phyloP scores from a whole-genome alignment of 2,797 vertebrate species.

The Ptychobarbus kaznakovi region DNA sequence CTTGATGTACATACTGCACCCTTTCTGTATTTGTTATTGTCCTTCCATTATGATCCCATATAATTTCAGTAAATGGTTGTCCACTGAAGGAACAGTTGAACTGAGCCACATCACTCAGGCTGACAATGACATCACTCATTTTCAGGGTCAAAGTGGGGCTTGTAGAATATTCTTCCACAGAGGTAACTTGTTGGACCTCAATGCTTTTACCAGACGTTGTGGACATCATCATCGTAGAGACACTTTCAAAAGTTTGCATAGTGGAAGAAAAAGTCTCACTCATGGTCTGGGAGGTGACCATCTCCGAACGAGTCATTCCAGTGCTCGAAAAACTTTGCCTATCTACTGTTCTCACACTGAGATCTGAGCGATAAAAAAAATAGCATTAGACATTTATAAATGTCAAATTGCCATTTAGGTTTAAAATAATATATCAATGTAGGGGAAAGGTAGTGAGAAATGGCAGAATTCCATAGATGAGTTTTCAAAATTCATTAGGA shows the following conservation, averaged over 20 bases:
- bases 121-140: conserved; percentile 82
- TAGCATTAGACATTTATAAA: conserved; percentile 73
- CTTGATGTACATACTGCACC: conserved; percentile 77
- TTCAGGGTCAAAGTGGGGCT: conserved; percentile 79
- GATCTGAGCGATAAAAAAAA: conserved; percentile 88
- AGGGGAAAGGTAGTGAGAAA: conserved; percentile 15
- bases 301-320: conserved; percentile 78
- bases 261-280: conserved; percentile 58
- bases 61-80: conserved; percentile 76
- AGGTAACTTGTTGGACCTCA: conserved; percentile 65
- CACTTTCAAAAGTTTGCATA: conserved; percentile 76
- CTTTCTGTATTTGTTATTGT: conserved; percentile 77
- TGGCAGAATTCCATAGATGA: conserved; percentile 31
- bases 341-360: conserved; percentile 86
- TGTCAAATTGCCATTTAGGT: conserved; percentile 25
- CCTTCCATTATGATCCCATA: conserved; percentile 84
- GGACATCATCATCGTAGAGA: conserved; percentile 63
- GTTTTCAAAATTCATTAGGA: conserved; percentile 46
- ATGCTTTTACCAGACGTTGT: conserved; percentile 64
- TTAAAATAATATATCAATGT: conserved; percentile 14
- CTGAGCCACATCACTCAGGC: conserved; percentile 78
- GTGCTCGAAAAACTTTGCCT: conserved; percentile 79
- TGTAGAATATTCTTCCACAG: conserved; percentile 65
- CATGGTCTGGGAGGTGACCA: conserved; percentile 76
- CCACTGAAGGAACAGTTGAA: conserved; percentile 86